phyloP scores from a whole-genome alignment of 2,888 invertebrate genomes.

The Eupithecia abbreviata region DNA sequence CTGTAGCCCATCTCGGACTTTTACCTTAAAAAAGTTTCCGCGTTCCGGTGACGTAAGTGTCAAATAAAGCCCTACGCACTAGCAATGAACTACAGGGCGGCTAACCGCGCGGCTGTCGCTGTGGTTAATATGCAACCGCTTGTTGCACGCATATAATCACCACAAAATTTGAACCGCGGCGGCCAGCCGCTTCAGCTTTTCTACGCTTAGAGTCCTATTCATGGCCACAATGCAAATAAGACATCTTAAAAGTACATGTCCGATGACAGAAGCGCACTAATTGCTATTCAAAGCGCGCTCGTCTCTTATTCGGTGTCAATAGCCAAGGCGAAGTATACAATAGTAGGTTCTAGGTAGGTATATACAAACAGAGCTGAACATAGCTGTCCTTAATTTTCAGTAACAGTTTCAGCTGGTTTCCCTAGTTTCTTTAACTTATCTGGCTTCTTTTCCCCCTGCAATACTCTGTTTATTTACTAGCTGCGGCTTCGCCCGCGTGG shows the following conservation, averaged over 20 bases:
- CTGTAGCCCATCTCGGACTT: too few species aligned
- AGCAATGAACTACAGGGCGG: too few species aligned
- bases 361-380: not conserved
- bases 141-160: too few species aligned
- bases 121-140: too few species aligned
- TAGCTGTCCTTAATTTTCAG: not conserved
- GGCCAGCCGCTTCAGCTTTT: too few species aligned
- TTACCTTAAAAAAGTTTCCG: too few species aligned
- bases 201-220: not conserved
- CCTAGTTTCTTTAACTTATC: not conserved
- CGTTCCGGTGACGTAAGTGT: too few species aligned
- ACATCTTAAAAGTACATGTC: not conserved
- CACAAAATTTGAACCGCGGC: too few species aligned
- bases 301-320: constrained; percentile 38
- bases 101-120: too few species aligned
- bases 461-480: not conserved
- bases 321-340: constrained; percentile 21
- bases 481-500: too few species aligned
- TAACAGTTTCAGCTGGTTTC: not conserved
- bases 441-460: not conserved
- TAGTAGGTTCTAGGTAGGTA: not conserved
- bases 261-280: not conserved
- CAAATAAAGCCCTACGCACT: too few species aligned
- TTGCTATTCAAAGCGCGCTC: constrained; percentile 32
- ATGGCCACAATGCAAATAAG: not conserved